Evolutionary conservation across 1,140 invertebrate species (phyloP).

Genomic region (Eurosta solidaginis): DNA sequence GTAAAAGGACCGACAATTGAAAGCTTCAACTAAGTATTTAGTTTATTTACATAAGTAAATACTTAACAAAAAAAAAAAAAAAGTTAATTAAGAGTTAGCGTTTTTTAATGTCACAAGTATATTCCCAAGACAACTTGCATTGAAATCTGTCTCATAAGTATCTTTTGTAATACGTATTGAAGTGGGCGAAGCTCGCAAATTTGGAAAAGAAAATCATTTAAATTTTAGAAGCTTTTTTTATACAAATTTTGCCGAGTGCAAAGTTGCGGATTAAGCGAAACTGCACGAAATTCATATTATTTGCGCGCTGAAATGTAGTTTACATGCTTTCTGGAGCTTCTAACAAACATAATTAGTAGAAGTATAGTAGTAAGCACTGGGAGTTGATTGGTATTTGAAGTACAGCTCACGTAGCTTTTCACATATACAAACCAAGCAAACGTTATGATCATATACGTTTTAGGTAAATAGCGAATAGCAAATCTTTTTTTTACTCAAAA

Average conservation of each 20-base stretch:
- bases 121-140: constrained; percentile 59
- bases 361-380: too few relatives aligned
- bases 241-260: background rate
- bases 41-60: background rate
- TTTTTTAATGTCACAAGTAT: constrained; percentile 50
- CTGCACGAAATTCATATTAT: too few relatives aligned
- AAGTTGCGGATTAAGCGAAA: constrained; percentile 18
- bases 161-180: constrained; percentile 50
- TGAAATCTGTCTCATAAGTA: constrained; percentile 61
- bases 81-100: constrained; percentile 23
- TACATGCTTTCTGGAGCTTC: too few relatives aligned
- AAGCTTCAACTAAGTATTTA: background rate
- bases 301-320: too few relatives aligned
- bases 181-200: background rate
- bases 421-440: too few relatives aligned
- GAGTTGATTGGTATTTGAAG: too few relatives aligned
- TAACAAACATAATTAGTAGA: too few relatives aligned
- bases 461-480: too few relatives aligned
- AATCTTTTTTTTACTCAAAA: too few relatives aligned
- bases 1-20: background rate
- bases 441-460: too few relatives aligned
- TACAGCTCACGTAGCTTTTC: too few relatives aligned
- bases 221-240: constrained; percentile 2
- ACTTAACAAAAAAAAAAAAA: background rate
- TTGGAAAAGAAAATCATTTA: constrained; percentile 21